Evolutionary conservation across 2,888 invertebrate genomes (phyloP).

Genomic region (Chymomyza procnemis): DNA sequence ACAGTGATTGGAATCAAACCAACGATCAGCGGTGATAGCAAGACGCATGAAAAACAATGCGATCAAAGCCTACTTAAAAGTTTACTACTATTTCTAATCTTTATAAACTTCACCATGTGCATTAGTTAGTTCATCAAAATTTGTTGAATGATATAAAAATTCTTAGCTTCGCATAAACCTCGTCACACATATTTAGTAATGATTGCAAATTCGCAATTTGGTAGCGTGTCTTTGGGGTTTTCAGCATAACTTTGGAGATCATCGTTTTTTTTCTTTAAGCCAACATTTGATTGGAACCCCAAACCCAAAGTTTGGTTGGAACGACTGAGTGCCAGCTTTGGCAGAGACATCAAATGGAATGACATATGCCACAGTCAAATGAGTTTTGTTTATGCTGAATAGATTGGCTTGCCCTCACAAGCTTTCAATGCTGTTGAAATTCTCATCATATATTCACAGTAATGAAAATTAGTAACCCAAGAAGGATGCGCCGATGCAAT

Average conservation of each 20-base stretch:
- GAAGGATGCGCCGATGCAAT: neutral
- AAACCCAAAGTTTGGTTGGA: neutral
- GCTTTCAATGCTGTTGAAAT: neutral
- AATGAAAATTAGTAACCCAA: neutral
- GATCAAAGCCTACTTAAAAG: too few relatives aligned
- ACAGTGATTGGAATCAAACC: too few relatives aligned
- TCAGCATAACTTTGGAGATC: neutral
- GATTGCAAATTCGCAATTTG: constrained; percentile 55
- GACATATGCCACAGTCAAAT: neutral
- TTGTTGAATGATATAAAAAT: too few relatives aligned
- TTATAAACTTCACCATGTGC: too few relatives aligned
- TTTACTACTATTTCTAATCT: too few relatives aligned
- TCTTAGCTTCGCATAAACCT: too few relatives aligned
- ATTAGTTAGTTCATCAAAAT: too few relatives aligned
- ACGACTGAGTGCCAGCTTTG: neutral
- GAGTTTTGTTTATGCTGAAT: neutral
- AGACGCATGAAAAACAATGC: too few relatives aligned
- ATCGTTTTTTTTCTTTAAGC: neutral
- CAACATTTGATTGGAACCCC: neutral
- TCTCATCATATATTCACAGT: neutral
- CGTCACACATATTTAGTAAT: neutral
- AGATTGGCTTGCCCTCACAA: neutral
- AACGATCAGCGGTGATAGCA: too few relatives aligned
- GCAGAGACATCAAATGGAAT: neutral
- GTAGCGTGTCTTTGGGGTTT: neutral